Evolutionary conservation across 1,140 invertebrate genomes (phyloP).

Genomic region (Pseudomyrmex dendroicus): DNA sequence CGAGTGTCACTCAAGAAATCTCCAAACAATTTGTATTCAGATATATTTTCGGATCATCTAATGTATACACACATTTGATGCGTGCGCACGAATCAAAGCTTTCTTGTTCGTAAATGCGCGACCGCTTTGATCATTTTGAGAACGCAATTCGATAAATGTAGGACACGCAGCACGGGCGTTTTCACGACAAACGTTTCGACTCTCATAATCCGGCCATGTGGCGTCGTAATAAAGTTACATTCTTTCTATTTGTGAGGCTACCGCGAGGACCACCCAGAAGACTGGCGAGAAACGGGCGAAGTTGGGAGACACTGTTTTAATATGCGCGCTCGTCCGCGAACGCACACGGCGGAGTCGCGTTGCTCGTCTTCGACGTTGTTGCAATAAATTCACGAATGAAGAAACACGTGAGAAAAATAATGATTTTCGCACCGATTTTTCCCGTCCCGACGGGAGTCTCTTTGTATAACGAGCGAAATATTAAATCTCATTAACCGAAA

Average conservation of each 20-base stretch:
- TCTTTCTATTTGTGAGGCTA: constrained; percentile 53
- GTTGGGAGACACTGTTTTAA: constrained; percentile 56
- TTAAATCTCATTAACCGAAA: constrained; percentile 46
- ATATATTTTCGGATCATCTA: too few relatives aligned
- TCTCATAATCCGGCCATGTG: constrained; percentile 49
- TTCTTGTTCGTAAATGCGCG: not conserved
- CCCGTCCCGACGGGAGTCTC: constrained; percentile 1
- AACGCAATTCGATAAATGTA: not conserved
- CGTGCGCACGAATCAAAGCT: too few relatives aligned
- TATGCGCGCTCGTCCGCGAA: constrained; percentile 9
- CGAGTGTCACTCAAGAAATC: too few relatives aligned
- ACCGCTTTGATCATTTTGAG: constrained; percentile 4
- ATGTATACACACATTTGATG: too few relatives aligned
- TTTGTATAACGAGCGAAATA: constrained; percentile 33
- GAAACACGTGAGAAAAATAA: constrained; percentile 33
- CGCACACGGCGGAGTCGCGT: not conserved
- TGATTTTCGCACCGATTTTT: constrained; percentile 13
- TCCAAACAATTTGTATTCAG: too few relatives aligned
- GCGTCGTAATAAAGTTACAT: constrained; percentile 54
- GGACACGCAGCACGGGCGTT: too few relatives aligned
- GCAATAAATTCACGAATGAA: constrained; percentile 38
- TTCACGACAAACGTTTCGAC: constrained; percentile 17
- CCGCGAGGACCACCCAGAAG: constrained; percentile 41
- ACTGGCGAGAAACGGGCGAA: not conserved
- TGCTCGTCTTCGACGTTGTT: constrained; percentile 26